phyloP scores from a whole-genome alignment of 2,797 vertebrate genomes.

The Xenopus petersii region DNA sequence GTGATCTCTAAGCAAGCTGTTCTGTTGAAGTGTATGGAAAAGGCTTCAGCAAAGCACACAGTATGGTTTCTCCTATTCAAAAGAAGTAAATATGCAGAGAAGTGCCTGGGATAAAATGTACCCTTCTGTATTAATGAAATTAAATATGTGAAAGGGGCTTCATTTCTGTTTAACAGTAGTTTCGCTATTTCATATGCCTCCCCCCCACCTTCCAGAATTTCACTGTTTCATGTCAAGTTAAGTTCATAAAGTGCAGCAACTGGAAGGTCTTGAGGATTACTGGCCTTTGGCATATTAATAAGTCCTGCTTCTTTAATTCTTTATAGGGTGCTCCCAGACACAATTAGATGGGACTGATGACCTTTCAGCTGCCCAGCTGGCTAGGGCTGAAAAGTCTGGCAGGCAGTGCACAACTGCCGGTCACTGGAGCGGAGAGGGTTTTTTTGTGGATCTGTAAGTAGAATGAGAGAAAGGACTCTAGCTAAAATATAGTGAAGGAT shows the following conservation, averaged over 20 bases:
- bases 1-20: too few species aligned
- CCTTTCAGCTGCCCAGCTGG: constrained; percentile 66
- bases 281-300: constrained; percentile 81
- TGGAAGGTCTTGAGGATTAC: constrained; percentile 78
- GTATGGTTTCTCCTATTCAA: too few species aligned
- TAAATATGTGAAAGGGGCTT: too few species aligned
- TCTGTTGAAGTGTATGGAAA: too few species aligned
- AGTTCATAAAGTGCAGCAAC: constrained; percentile 79
- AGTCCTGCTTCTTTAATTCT: constrained; percentile 68
- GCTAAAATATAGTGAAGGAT: constrained; percentile 43
- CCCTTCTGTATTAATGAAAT: too few species aligned
- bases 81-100: too few species aligned
- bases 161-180: too few species aligned
- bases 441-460: constrained; percentile 9
- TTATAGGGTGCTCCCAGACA: constrained; percentile 71
- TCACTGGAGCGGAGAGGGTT: constrained; percentile 53
- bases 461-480: constrained; percentile 17
- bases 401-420: constrained; percentile 50
- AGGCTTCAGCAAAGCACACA: too few species aligned
- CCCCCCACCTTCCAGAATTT: constrained; percentile 20
- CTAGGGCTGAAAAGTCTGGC: constrained; percentile 51
- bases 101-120: too few species aligned
- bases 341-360: constrained; percentile 65
- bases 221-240: constrained; percentile 60
- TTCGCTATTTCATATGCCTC: too few species aligned